Evolutionary conservation across 2,888 invertebrate species (phyloP).

Genomic region (Alloscopus bannaensis): DNA sequence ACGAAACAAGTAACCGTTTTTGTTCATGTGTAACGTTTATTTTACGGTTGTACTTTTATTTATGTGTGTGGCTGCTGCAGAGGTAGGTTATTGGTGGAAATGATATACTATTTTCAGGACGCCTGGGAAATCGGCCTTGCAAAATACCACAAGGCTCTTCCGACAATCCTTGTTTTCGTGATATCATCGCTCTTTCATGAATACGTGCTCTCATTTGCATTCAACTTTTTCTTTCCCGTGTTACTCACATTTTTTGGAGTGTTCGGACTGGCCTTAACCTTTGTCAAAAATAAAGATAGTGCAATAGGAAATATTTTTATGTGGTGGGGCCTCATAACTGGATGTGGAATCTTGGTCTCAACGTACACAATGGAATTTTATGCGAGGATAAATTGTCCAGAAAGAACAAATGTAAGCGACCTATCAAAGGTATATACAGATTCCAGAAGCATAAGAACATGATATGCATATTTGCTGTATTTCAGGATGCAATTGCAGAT

Average conservation of each 20-base stretch:
- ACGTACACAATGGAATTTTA: slow-evolving; percentile 91
- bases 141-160: slow-evolving; percentile 74
- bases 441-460: slow-evolving; percentile 20
- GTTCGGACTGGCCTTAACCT: slow-evolving; percentile 78
- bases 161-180: slow-evolving; percentile 83
- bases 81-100: neutral
- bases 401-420: slow-evolving; percentile 74
- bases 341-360: slow-evolving; percentile 85
- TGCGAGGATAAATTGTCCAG: slow-evolving; percentile 85
- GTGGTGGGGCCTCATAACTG: slow-evolving; percentile 87
- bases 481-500: slow-evolving; percentile 76
- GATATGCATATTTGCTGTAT: slow-evolving; percentile 44
- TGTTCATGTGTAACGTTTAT: no score
- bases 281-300: slow-evolving; percentile 76
- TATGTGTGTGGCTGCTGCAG: no score
- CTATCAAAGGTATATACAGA: neutral
- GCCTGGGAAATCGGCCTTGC: slow-evolving; percentile 69
- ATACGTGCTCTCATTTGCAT: slow-evolving; percentile 85
- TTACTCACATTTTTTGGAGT: slow-evolving; percentile 86
- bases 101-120: slow-evolving; percentile 69
- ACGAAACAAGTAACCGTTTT: no score
- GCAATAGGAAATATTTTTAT: slow-evolving; percentile 86
- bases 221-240: slow-evolving; percentile 92
- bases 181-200: slow-evolving; percentile 91
- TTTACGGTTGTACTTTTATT: no score